phyloP scores from a whole-genome alignment of 2,888 invertebrate genomes.

The Fissipunctia ypsillon region DNA sequence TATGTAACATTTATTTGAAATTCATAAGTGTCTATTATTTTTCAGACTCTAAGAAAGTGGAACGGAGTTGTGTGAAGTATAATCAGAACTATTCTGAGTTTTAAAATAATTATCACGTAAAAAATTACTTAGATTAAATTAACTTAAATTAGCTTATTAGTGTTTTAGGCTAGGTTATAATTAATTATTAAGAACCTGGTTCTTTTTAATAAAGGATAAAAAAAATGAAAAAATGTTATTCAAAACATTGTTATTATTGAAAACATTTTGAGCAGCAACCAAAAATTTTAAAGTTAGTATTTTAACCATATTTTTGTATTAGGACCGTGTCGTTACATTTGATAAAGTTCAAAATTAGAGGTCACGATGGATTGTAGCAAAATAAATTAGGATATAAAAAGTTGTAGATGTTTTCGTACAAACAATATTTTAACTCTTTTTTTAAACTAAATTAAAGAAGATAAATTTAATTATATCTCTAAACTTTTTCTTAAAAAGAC shows the following conservation, averaged over 20 bases:
- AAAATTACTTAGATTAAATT: too few species aligned
- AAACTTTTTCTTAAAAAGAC: conserved; percentile 6
- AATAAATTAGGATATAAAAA: conserved; percentile 14
- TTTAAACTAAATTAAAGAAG: conserved; percentile 22
- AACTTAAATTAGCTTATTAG: too few species aligned
- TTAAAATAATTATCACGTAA: too few species aligned
- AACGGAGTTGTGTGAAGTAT: too few species aligned
- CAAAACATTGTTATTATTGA: too few species aligned
- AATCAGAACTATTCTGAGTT: too few species aligned
- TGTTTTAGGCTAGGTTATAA: too few species aligned
- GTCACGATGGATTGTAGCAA: neutral
- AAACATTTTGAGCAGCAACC: neutral
- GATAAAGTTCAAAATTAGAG: neutral
- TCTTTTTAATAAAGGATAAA: too few species aligned
- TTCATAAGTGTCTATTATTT: neutral
- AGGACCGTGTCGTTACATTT: neutral
- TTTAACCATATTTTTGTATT: neutral
- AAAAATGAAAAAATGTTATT: too few species aligned
- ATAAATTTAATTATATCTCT: conserved; percentile 9
- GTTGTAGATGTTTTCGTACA: neutral
- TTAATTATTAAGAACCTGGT: too few species aligned
- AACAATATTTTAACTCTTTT: conserved; percentile 15
- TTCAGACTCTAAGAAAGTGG: too few species aligned
- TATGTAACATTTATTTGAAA: neutral
- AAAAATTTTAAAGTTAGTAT: neutral